A percentile compares a stretch with the other conserved stretches of the same genome.
Conservation (phyloP, 2,113 vertebrate genomes). For the Micronisus gabar region DNA sequence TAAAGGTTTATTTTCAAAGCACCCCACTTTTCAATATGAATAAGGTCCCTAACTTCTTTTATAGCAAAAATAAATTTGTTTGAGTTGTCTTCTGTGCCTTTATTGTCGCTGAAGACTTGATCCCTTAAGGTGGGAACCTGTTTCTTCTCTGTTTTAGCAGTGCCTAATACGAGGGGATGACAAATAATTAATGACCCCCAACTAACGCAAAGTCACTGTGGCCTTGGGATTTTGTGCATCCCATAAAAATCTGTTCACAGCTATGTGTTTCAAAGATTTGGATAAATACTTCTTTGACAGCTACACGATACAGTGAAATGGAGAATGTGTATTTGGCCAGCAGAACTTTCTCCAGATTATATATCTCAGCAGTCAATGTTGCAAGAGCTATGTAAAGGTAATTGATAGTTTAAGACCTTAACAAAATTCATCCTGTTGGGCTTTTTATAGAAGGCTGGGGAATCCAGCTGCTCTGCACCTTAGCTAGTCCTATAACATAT, state of each 20-base stretch:
- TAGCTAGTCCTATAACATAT: constrained; percentile 9
- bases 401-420: constrained; percentile 48
- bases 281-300: constrained; percentile 18
- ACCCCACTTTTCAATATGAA: background rate
- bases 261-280: background rate
- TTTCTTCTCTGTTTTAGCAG: background rate
- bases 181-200: constrained; percentile 16
- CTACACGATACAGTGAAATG: background rate
- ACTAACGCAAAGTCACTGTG: background rate
- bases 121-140: background rate
- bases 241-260: background rate
- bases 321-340: constrained; percentile 18
- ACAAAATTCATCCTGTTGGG: constrained; percentile 52
- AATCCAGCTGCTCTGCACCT: constrained; percentile 48
- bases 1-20: background rate
- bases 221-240: constrained; percentile 41
- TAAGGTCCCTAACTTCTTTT: background rate
- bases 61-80: background rate
- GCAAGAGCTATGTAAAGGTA: constrained; percentile 42
- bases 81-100: background rate
- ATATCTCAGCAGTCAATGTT: constrained; percentile 4
- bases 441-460: constrained; percentile 39
- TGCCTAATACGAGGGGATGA: background rate
- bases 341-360: constrained; percentile 26
- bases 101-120: background rate